Evolutionary conservation across 2,888 invertebrate species (phyloP), one percentile per base, ranked within the genome.

Genomic region (Ennomos erosarius): DNA sequence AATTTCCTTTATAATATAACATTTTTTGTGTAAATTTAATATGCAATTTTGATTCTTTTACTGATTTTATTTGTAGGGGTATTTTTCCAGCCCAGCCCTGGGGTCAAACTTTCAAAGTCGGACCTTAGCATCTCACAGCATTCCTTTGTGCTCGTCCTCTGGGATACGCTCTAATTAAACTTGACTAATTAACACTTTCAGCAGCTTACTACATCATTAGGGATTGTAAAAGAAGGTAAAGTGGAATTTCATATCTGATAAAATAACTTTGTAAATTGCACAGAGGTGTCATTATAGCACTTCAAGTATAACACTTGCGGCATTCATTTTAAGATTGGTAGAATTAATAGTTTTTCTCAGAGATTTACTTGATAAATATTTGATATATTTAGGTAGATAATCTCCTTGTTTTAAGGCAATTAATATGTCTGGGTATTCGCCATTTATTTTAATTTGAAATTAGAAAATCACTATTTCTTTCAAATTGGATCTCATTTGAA

Each of bases 101-200:
- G 66, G 68, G 66, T 70, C 67, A 64, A 72, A 70, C 69, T 65
- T 59, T 48, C 52, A 62, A 68, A 67, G 68, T 70, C 65, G 55
- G 59, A 55, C 59, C 46, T 51, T 59, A 43, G 59, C 59, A 47
- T 70, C 59, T 69, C 58, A 48, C 65, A 71, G 65, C 59, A 70
- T 64, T 73, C 68, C 67, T 74, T 74, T 74, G 70, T 74, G 67
- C 69, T 67, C 66, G 60, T 66, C 70, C 73, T 68, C 67, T 50
- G 52, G 69, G 70, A 70, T 73, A 67, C 58, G 69, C 55, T 54
- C 65, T 74, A 72, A 74, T 76, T 74, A 69, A 78, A 75, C 71
- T 75, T 73, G 68, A 70, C 73, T 72, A 70, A 75, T 76, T 67
- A 68, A 70, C 62, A 74, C 69, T 68, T 70, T 64, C 45, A 55